phyloP scores from a whole-genome alignment of 2,113 vertebrate genomes.

The Oncorhynchus gorbuscha region DNA sequence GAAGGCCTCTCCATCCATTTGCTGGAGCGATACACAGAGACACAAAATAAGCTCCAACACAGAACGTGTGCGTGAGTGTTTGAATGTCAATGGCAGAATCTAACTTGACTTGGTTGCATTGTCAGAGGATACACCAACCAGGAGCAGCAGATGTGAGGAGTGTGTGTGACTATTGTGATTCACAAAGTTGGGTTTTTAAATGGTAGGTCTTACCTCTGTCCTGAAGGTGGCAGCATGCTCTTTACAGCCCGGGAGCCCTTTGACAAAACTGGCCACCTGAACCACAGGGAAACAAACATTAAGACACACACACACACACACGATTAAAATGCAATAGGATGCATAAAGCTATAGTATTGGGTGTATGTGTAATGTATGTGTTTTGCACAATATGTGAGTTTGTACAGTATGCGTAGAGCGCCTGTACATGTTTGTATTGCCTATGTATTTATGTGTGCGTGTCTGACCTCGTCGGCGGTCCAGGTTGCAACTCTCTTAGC shows the following conservation, averaged over 20 bases:
- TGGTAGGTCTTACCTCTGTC: constrained; percentile 79
- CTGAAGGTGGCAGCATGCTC: constrained; percentile 85
- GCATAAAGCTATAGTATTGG: background rate
- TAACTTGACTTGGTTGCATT: no score
- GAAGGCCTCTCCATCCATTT: constrained; percentile 91
- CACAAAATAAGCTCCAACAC: background rate
- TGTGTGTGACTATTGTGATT: no score
- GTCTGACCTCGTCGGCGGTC: constrained; percentile 85
- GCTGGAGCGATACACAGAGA: constrained; percentile 65
- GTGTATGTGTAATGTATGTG: background rate
- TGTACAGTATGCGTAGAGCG: background rate
- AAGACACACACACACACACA: background rate
- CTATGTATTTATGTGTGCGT: constrained; percentile 18
- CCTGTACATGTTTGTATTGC: constrained; percentile 11
- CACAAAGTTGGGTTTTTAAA: background rate
- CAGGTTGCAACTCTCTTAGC: constrained; percentile 87
- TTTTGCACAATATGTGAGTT: background rate
- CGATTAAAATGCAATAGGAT: background rate
- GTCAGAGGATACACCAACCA: no score
- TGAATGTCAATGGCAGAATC: background rate
- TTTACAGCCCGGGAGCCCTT: constrained; percentile 85
- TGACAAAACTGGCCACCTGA: constrained; percentile 84
- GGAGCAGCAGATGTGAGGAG: no score
- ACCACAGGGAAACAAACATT: constrained; percentile 9
- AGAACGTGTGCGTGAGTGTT: background rate